Base-by-base conservation (phyloP, 1,140 invertebrate species). In the Dreissena polymorpha region DNA sequence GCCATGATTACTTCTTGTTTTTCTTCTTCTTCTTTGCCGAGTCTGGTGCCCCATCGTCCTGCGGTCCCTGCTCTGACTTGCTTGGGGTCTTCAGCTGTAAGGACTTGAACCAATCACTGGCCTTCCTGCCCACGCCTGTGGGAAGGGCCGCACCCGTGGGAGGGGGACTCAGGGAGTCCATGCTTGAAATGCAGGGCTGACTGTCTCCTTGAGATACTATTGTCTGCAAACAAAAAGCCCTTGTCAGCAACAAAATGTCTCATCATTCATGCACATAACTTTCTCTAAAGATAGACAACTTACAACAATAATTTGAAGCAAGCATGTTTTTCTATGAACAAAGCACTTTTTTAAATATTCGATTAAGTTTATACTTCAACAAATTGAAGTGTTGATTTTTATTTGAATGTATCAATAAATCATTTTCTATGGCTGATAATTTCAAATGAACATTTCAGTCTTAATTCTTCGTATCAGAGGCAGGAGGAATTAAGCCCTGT, bases 21-120 rank as follows among this genome's bases (percentile, higher is more conserved):
- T 83, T 76, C 55, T 83, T 83, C 23, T 72, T 73, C 60, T 83
- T 83, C 73, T 77, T 83, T 50, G 23, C 72, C 6, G 81, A 75
- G 51, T 75, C 63, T 10, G 70, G 72, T 7, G n/a, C 67, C n/a
- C 23, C 50, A 10, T 71, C 60, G 49, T 25, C 5, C 69, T 68
- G 39, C 16, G 50, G 53, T 16, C 18, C 21, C 12, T 70, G 8
- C 12, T 75, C 72, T 23, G 72, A 50, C 70, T 76, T 83, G 12
- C 14, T 77, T 0, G 81, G 81, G n/a, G 73, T 83, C 63, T 69
- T 83, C 25, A 83, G 73, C 50, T 76, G 67, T 51, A 83, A 51
- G 13, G 81, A 76, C 65, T 77, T 75, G 18, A 83, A 25, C 81
- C 81, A 83, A 63, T 83, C 81, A 77, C 81, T 83, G 27, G 49